Base-by-base conservation (phyloP, 2,888 invertebrate species). In the Callyntrura guangdongensis region DNA sequence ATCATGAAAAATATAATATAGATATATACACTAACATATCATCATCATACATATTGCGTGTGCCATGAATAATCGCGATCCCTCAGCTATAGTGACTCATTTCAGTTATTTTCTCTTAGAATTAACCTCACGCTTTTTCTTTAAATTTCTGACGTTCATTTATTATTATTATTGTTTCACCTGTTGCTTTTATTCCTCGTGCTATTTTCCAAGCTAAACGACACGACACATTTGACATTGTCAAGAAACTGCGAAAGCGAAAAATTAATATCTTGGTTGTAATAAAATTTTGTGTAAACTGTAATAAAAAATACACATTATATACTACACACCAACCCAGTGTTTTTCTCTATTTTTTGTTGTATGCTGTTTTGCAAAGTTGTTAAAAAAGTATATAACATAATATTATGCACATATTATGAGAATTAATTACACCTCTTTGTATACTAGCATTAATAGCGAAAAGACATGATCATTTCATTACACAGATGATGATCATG, bases 101-200 rank as follows among this genome's bases (percentile, higher is more conserved):
- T 88, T 82, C 82, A 49, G 59, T 72, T 83, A 88, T 88, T 89
- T 89, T 89, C 89, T 84, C 82, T 77, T 67, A 36, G 84, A 59
- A 84, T 89, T 89, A 89, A 83, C 84, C 56, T 53, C 49, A 89
- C 64, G 79, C 84, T 67, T 89, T 53, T 72, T 64, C 12, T 64
- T 36, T 64, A 45, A 72, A 20, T 77, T 53, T 64, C 61, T 84
- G 59, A 67, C 83, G 77, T 56, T 83, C 64, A 9, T 61, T 83
- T 27, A 9, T 61, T 72, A 27, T 61, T 72, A 27, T 89, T 88
- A 72, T 86, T 79, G 27, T 64, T 89, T 27, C 61, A 81, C 81
- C 81, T 69, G 85, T 85, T 72, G 85, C 85, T 36, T 84, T 67
- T 20, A 8, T 36, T 59, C 61, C 61, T 81, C 22, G 27, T 81